Conservation (phyloP, 1,140 invertebrate species). For the Delia radicum region DNA sequence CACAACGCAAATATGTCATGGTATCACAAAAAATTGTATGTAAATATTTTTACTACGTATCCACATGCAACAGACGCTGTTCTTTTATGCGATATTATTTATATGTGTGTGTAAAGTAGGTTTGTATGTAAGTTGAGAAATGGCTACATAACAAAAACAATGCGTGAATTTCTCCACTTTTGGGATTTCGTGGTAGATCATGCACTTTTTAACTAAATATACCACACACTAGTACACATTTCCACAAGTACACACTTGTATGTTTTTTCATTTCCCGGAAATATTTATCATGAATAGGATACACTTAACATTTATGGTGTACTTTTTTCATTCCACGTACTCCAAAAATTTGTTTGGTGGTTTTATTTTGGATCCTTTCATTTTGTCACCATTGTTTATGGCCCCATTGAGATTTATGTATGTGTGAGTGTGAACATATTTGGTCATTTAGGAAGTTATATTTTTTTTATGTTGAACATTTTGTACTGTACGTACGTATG, state of each 20-base stretch:
- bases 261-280: background rate
- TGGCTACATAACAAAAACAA: background rate
- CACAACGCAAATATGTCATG: no score
- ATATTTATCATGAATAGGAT: background rate
- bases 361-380: background rate
- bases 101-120: no score
- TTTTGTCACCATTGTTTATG: conserved; percentile 1
- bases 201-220: background rate
- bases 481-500: background rate
- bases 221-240: background rate
- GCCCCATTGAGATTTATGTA: background rate
- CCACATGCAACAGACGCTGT: no score
- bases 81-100: no score
- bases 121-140: no score
- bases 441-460: background rate
- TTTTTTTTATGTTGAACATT: background rate
- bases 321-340: background rate
- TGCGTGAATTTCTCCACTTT: background rate
- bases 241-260: background rate
- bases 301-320: background rate
- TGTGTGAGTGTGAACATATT: background rate
- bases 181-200: background rate
- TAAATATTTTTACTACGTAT: no score
- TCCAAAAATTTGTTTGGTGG: background rate
- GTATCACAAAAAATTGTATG: no score